Evolutionary conservation across 2,113 vertebrate genomes (phyloP), one percentile per base, ranked within the genome.

Genomic region (Athene noctua): DNA sequence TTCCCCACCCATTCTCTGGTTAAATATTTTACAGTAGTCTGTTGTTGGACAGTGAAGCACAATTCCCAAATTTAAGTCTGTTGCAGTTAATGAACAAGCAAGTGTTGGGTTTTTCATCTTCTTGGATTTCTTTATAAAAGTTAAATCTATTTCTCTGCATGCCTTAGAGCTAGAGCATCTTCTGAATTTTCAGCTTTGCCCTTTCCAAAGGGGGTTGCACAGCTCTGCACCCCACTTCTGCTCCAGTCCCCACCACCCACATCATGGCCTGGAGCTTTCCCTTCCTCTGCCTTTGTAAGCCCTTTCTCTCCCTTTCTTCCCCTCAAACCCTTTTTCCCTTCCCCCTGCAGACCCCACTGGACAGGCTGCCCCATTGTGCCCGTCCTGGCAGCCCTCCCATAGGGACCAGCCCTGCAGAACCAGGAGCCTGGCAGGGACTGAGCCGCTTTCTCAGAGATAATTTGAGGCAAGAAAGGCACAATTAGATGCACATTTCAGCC

Each of bases 201-300:
- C 30, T 79, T 82, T 73, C 55, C 1, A 0, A 42, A 47, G 10
- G 0, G 0, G 12, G 4, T 46, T 38, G 23, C 15, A 27, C 30
- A 34, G 29, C 34, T 54, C 62, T 40, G 49, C 67, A 54, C 11
- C 58, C 51, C 15, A 32, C 32, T 49, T 66, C 78, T 74, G 63
- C 55, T 47, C 59, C 1, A 0, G 21, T n/a, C n/a, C 46, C 62
- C 2, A 0, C n/a, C 44, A 65, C 29, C 29, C 8, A 1, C 62
- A 34, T 25, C 1, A 0, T 8, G 21, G 21, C 29, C 55, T 23
- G 19, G 34, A 44, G 6, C 15, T 36, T 44, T 67, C 38, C 49
- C 17, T 82, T 47, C 55, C 21, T 36, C 40, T 71, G 30, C 54
- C 49, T 36, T 79, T 79, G 6, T 38, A 46, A 67, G 11, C 29